Conservation (phyloP, 2,113 vertebrate genomes). For the Pteruthius melanotis region DNA sequence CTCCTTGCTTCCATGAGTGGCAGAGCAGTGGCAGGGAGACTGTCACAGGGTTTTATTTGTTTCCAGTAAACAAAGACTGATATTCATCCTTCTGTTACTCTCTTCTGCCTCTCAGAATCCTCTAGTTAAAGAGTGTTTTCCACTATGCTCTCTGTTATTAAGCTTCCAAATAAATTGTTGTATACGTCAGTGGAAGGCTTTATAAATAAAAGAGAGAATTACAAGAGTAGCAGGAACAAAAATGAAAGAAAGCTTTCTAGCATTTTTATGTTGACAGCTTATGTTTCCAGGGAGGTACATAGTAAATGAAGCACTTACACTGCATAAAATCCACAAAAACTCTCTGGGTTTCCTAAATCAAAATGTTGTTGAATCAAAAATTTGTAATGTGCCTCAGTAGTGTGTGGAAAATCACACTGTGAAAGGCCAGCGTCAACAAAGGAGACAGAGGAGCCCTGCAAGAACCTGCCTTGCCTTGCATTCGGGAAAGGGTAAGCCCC, state of each 20-base stretch:
- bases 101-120: background rate
- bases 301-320: background rate
- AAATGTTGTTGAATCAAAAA: background rate
- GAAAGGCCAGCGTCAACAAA: background rate
- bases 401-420: accelerated
- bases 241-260: background rate
- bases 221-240: background rate
- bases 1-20: background rate
- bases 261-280: background rate
- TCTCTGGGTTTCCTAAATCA: background rate
- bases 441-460: background rate
- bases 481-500: accelerated
- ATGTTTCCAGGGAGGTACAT: background rate
- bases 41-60: background rate
- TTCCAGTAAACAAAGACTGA: background rate
- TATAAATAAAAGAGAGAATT: background rate
- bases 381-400: background rate
- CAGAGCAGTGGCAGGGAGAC: background rate
- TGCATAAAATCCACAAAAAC: background rate
- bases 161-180: background rate
- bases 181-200: background rate
- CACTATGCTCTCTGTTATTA: background rate
- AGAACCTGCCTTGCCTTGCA: background rate
- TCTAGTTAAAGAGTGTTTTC: background rate
- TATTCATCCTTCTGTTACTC: background rate